Percentiles rank a stretch among this genome's conserved stretches.
Evolutionary conservation across 2,113 vertebrate genomes (phyloP).

Genomic region (Acanthochromis polyacanthus): DNA sequence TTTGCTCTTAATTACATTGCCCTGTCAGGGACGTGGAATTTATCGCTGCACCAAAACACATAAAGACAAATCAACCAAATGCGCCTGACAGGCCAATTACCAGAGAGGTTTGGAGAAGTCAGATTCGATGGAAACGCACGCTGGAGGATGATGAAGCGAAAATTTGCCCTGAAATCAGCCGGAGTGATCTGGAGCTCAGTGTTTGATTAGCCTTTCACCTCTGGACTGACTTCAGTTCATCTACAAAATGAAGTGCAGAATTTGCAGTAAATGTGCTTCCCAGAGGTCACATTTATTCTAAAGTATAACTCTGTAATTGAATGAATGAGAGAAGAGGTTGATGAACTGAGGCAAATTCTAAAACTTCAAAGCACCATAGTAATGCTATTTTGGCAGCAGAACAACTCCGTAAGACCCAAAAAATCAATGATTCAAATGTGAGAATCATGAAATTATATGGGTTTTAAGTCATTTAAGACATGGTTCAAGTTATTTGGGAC

Average conservation of each 20-base stretch:
- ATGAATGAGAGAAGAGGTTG: not conserved
- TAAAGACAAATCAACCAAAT: constrained; percentile 21
- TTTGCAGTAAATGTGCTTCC: not conserved
- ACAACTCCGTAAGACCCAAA: no score
- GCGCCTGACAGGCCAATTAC: constrained; percentile 7
- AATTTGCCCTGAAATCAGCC: not conserved
- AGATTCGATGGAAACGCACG: not conserved
- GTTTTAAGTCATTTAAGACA: no score
- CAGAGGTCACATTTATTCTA: not conserved
- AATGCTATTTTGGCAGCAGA: no score
- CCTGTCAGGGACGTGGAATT: constrained; percentile 8
- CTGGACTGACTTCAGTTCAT: not conserved
- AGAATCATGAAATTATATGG: no score
- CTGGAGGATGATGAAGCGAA: not conserved
- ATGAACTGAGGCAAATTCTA: constrained; percentile 9
- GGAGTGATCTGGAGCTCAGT: not conserved
- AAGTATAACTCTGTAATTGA: not conserved
- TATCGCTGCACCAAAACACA: not conserved
- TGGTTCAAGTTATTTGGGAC: no score
- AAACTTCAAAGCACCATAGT: no score
- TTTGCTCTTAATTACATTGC: constrained; percentile 3
- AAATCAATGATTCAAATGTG: no score
- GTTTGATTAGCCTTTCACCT: constrained; percentile 40
- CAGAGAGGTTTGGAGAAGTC: constrained; percentile 14
- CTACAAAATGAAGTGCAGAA: not conserved